Evolutionary conservation across 2,888 invertebrate species (phyloP).

Genomic region (Mermis nigrescens): DNA sequence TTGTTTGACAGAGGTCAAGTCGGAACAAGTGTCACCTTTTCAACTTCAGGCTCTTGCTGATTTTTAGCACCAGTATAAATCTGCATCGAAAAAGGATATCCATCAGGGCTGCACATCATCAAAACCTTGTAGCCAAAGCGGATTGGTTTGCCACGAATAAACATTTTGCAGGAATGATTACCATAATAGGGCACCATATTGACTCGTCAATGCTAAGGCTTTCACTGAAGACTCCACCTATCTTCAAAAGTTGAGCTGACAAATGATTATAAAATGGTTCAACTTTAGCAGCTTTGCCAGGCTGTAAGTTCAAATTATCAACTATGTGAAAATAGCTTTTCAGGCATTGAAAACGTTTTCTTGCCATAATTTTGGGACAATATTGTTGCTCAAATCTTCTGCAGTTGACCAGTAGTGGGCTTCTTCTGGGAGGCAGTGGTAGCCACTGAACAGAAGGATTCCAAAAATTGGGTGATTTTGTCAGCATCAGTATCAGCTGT

Average conservation of each 20-base stretch:
- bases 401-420: background rate
- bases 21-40: background rate
- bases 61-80: background rate
- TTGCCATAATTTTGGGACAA: slow-evolving; percentile 6
- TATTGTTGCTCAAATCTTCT: background rate
- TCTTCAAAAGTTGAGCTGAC: background rate
- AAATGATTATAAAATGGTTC: background rate
- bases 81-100: background rate
- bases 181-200: background rate
- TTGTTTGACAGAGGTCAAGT: background rate
- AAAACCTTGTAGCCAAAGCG: background rate
- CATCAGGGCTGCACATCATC: background rate
- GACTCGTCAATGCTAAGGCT: background rate
- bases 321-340: slow-evolving; percentile 1
- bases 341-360: slow-evolving; percentile 7
- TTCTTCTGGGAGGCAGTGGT: background rate
- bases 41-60: background rate
- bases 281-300: background rate
- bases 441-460: slow-evolving; percentile 7
- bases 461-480: no score
- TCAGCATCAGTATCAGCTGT: no score
- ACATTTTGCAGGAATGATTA: background rate
- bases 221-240: background rate
- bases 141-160: background rate
- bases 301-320: slow-evolving; percentile 15